A percentile compares a stretch with the other conserved stretches of the same genome.
phyloP scores from a whole-genome alignment of 2,797 vertebrate genomes.

The Hirundo rustica region DNA sequence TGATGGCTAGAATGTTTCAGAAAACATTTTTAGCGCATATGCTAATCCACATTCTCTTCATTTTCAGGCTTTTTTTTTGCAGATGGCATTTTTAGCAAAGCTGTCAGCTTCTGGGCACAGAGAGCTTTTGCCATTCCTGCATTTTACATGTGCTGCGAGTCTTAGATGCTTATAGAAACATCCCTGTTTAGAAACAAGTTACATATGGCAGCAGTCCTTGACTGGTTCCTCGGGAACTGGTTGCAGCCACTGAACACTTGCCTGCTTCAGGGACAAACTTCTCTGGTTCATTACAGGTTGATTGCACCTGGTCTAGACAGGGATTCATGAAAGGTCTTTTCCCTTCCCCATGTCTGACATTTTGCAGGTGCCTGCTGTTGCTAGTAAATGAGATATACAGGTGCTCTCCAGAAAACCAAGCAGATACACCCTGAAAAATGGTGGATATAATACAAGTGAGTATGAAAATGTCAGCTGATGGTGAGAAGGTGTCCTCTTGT shows the following conservation, averaged over 20 bases:
- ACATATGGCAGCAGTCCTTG: background rate
- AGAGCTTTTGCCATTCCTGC: background rate
- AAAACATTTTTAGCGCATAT: background rate
- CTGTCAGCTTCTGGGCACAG: background rate
- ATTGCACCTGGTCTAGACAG: background rate
- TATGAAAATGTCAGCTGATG: background rate
- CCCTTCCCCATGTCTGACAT: background rate
- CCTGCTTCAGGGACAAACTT: background rate
- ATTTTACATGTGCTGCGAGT: background rate
- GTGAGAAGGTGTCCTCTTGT: background rate
- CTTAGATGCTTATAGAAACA: background rate
- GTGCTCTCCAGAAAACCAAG: background rate
- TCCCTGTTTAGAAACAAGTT: background rate
- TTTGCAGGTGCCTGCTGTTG: background rate
- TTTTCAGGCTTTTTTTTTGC: background rate
- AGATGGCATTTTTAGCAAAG: conserved; percentile 5
- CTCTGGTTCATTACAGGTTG: background rate
- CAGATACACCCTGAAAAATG: background rate
- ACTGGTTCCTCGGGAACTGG: background rate
- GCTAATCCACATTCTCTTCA: background rate
- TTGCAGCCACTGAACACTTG: background rate
- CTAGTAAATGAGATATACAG: background rate
- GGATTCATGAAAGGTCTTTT: background rate
- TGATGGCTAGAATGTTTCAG: background rate
- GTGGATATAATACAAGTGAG: background rate